Evolutionary conservation across 2,113 vertebrate species (phyloP), one percentile per base, ranked within the genome.

Genomic region (Saimiri boliviensis): DNA sequence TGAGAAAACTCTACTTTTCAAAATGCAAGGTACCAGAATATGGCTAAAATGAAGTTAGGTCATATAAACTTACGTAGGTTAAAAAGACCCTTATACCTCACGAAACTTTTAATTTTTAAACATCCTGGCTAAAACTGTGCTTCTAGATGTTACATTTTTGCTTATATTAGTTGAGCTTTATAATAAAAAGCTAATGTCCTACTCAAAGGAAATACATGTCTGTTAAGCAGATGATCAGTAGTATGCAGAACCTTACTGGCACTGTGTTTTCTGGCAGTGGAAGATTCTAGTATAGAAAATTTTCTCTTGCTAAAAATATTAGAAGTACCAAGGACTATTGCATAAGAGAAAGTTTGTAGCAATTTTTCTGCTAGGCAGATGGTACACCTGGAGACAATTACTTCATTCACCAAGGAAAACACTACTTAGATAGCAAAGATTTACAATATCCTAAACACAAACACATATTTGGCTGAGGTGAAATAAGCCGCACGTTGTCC

Each of bases 181-280:
- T 60, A 93, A 79, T 95, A 89, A 86, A 94, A 94, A 93, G 56
- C 89, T 86, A 73, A 81, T 63, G 32, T 86, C 73, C 79, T 54
- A 89, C 19, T 47, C 93, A 93, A 91, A 94, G 54, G 79, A 77
- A 95, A 37, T 16, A 66, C 6, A 85, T 63, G 37, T 60, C 91
- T 97, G 23, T 74, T 79, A 84, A 85, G 91, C 79, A 96, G 45
- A 93, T 87, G 63, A 71, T 89, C 80, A 82, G 19, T 81, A 42
- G 92, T 45, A 73, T 9, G 52, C 37, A 83, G 90, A 85, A 89
- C 71, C 90, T 95, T 80, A 95, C 68, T 93, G 86, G 91, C 86
- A 91, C 16, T 85, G 89, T 94, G 45, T 96, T 89, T 96, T 94
- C 96, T 94, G 98, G 97, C 97, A 96, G 86, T 98, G 86, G 77